Evolutionary conservation across 1,140 invertebrate genomes (phyloP).

Genomic region (Polyergus mexicanus): DNA sequence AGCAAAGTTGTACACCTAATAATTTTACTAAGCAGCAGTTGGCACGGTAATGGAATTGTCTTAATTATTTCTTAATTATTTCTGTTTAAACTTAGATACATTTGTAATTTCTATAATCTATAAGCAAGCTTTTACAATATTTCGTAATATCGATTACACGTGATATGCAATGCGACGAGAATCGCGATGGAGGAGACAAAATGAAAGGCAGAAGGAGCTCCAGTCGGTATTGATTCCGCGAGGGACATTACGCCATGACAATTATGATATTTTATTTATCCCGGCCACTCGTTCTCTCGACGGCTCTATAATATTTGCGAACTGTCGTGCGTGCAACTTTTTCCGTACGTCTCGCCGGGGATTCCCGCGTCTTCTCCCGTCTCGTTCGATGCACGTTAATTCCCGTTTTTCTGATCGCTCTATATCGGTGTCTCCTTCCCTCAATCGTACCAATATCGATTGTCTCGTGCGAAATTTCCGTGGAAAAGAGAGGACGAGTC

Average conservation of each 20-base stretch:
- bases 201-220: slow-evolving; percentile 35
- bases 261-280: slow-evolving; percentile 77
- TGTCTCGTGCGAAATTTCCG: slow-evolving; percentile 41
- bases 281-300: slow-evolving; percentile 35
- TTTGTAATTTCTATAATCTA: background rate
- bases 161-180: background rate
- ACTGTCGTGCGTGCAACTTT: background rate
- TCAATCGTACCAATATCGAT: slow-evolving; percentile 39
- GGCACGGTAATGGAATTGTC: background rate
- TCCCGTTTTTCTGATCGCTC: background rate
- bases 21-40: background rate
- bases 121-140: too few species aligned
- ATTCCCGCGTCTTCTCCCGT: slow-evolving; percentile 15
- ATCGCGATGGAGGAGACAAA: background rate
- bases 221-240: slow-evolving; percentile 66
- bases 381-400: slow-evolving; percentile 13
- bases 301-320: slow-evolving; percentile 54
- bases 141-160: background rate
- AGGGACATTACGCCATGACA: slow-evolving; percentile 46
- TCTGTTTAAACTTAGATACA: background rate
- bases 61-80: too few species aligned
- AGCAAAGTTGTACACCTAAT: too few species aligned
- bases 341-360: background rate
- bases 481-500: slow-evolving; percentile 16
- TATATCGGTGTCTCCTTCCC: slow-evolving; percentile 8